Conservation (phyloP, 2,888 invertebrate genomes). For the Galerucella calmariensis region DNA sequence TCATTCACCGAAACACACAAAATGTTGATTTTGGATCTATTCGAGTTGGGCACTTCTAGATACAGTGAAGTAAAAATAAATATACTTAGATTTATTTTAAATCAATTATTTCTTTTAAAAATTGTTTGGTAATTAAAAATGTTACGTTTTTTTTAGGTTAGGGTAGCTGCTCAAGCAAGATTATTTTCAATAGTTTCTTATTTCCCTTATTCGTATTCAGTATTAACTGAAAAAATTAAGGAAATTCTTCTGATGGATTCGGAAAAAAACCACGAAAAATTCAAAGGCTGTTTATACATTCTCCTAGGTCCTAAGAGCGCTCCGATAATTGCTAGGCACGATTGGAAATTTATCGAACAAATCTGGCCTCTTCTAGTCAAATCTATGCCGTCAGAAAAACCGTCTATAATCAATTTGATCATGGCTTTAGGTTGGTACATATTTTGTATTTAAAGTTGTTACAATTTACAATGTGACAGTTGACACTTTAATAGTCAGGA, state of each 20-base stretch:
- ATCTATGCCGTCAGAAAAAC: constrained; percentile 87
- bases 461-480: too few relatives aligned
- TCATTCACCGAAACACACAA: constrained; percentile 72
- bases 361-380: constrained; percentile 84
- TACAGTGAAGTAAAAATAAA: constrained; percentile 71
- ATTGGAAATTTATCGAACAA: constrained; percentile 78
- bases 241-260: constrained; percentile 73
- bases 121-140: not conserved
- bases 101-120: not conserved
- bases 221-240: constrained; percentile 72
- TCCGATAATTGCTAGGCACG: constrained; percentile 76
- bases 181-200: constrained; percentile 73
- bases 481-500: too few relatives aligned
- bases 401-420: constrained; percentile 77
- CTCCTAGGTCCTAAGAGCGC: constrained; percentile 72
- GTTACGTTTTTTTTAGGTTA: constrained; percentile 65
- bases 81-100: constrained; percentile 1
- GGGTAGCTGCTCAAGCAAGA: constrained; percentile 75
- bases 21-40: constrained; percentile 71
- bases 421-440: constrained; percentile 63
- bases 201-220: constrained; percentile 77
- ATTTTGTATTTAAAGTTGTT: not conserved
- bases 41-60: constrained; percentile 73
- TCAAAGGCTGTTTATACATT: constrained; percentile 84
- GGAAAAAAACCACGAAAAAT: constrained; percentile 73